phyloP scores from a whole-genome alignment of 2,888 invertebrate species.

The Gnatocerus cornutus region DNA sequence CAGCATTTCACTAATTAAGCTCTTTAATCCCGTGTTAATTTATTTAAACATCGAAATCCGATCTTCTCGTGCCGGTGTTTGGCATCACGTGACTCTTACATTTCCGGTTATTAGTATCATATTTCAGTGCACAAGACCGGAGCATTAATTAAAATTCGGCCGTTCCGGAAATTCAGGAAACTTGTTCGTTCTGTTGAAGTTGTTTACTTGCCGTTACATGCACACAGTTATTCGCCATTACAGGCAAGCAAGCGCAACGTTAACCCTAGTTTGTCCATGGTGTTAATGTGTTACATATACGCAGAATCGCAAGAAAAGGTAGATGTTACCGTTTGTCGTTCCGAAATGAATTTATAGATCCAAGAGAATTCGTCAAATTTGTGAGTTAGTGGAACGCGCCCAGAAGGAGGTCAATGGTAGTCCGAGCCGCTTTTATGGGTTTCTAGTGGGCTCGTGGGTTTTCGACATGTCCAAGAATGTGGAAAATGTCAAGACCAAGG shows the following conservation, averaged over 20 bases:
- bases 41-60: conserved; percentile 5
- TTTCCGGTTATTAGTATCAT: conserved; percentile 17
- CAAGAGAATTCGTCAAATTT: conserved; percentile 3
- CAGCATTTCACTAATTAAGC: background rate
- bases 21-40: conserved; percentile 2
- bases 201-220: conserved; percentile 20
- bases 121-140: background rate
- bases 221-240: conserved; percentile 30
- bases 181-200: conserved; percentile 5
- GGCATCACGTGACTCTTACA: background rate
- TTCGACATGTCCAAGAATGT: too few species aligned
- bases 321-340: conserved; percentile 14
- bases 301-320: background rate
- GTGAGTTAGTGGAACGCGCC: conserved; percentile 5
- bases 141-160: conserved; percentile 26
- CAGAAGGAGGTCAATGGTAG: background rate
- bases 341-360: background rate
- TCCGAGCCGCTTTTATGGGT: background rate
- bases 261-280: background rate
- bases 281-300: conserved; percentile 29
- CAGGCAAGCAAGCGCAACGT: conserved; percentile 16
- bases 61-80: background rate
- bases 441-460: background rate
- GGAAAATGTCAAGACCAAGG: too few species aligned
- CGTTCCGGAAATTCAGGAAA: conserved; percentile 30